Base-by-base conservation (phyloP, 2,797 vertebrate species). In the Anguilla obscura region DNA sequence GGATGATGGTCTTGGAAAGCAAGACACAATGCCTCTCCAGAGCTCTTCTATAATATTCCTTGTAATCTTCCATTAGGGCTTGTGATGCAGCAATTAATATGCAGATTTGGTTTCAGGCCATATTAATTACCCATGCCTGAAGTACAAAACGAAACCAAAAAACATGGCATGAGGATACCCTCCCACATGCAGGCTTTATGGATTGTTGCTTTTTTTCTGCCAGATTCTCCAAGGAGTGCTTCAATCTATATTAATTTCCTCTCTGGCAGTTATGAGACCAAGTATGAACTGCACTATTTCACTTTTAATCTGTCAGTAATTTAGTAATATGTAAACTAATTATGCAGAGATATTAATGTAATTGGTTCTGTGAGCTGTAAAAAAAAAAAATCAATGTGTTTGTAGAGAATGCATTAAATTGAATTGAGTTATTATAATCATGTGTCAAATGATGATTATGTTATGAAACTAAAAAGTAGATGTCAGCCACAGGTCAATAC, bases 231-330 rank as follows among this genome's bases (percentile, higher is more conserved):
- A 89, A 98, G 98, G 98, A 96, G 96, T 95, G 96, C 97, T 98
- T 98, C 96, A 98, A 99, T 99, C 98, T 96, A 99, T 98, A 99
- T 99, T 99, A 96, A 99, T 99, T 99, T 99, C 98, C 98, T 98
- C 95, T 97, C 97, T 97, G 97, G 97, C 98, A 98, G 97, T 99
- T 99, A 98, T 98, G 97, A 74, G 87, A 94, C 96, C 93, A 94
- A 95, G 96, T 99, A 98, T 98, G 98, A 98, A 97, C 97, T 97
- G 96, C 95, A 95, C 96, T 97, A 97, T 98, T 99, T 98, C 97
- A 97, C 98, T 97, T 99, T 98, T 99, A 99, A 99, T 99, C 98
- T 98, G 98, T 97, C 97, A 97, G 98, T 99, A 99, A 99, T 99
- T 99, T 99, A 99, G 98, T 98, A 98, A 98, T 97, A 97, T 98